Conservation (phyloP, 2,888 invertebrate species). For the Loripinus fragilis region DNA sequence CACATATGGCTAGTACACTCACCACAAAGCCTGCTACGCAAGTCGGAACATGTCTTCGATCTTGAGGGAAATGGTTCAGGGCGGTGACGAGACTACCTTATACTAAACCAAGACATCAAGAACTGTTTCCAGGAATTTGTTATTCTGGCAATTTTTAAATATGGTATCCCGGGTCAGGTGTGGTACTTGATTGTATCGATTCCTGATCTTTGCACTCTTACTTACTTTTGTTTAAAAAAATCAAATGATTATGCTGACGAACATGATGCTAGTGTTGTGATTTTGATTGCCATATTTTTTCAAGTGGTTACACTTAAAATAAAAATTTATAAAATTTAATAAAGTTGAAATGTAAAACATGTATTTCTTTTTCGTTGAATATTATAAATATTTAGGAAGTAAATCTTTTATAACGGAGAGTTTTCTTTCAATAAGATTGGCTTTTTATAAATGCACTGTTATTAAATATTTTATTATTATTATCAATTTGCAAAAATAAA, state of each 20-base stretch:
- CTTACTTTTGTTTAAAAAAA: background rate
- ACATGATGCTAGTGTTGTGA: too few species aligned
- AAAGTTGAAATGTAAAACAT: background rate
- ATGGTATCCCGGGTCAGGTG: too few species aligned
- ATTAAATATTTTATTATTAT: constrained; percentile 6
- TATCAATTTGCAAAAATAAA: background rate
- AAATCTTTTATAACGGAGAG: too few species aligned
- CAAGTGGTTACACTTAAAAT: background rate
- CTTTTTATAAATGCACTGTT: constrained; percentile 11
- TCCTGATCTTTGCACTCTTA: background rate
- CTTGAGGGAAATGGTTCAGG: constrained; percentile 8
- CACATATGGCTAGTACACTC: constrained; percentile 23
- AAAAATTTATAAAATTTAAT: constrained; percentile 9
- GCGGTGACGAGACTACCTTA: constrained; percentile 22
- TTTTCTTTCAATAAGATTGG: too few species aligned
- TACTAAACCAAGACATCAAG: constrained; percentile 20
- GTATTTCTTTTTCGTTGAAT: too few species aligned
- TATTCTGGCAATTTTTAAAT: constrained; percentile 14
- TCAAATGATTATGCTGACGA: constrained; percentile 3
- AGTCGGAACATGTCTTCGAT: constrained; percentile 5
- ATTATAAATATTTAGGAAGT: too few species aligned
- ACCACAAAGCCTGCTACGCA: constrained; percentile 24
- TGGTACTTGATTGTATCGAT: too few species aligned
- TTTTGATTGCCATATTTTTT: constrained; percentile 5
- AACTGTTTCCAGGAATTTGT: constrained; percentile 20